These are phyloP conservation scores for Leptinotarsa undecemlineata DNA, from an alignment of 1,140 invertebrate genomes.

Conservation along the genomic window DNA sequence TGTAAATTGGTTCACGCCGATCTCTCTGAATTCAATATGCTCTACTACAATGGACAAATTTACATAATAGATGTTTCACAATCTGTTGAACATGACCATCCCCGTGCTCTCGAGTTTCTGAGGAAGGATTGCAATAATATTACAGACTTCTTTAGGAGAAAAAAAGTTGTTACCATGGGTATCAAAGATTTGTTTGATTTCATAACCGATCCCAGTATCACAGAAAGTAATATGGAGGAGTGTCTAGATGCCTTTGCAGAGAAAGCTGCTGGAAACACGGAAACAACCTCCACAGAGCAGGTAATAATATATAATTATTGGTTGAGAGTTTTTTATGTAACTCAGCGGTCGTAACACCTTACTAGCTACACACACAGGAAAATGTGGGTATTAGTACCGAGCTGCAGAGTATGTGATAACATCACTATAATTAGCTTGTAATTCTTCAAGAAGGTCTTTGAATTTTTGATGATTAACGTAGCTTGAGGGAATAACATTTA, in stretches of 20 bases:
- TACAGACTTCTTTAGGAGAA: constrained; percentile 89
- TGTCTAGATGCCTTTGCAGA: constrained; percentile 75
- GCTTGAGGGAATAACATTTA: too few species aligned
- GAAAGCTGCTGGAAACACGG: constrained; percentile 63
- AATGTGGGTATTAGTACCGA: too few species aligned
- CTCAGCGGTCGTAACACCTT: too few species aligned
- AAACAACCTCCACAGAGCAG: constrained; percentile 71
- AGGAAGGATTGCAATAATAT: constrained; percentile 95
- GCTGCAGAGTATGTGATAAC: too few species aligned
- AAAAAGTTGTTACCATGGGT: constrained; percentile 85
- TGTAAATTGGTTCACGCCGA: constrained; percentile 96
- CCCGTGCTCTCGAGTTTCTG: constrained; percentile 91
- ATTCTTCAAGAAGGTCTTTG: too few species aligned
- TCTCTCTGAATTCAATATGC: constrained; percentile 94
- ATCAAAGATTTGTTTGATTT: constrained; percentile 95
- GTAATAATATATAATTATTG: constrained; percentile 38
- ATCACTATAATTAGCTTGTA: too few species aligned
- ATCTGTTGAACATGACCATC: constrained; percentile 97
- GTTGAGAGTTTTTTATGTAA: too few species aligned
- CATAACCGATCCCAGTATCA: constrained; percentile 88
- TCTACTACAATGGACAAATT: constrained; percentile 82
- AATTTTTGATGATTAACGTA: too few species aligned
- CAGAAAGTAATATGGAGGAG: constrained; percentile 79
- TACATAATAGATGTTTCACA: constrained; percentile 98
- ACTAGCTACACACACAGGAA: too few species aligned